These are phyloP conservation scores for Capricornis sumatraensis DNA, from an alignment of 2,113 vertebrate species.

Conservation along the genomic window DNA sequence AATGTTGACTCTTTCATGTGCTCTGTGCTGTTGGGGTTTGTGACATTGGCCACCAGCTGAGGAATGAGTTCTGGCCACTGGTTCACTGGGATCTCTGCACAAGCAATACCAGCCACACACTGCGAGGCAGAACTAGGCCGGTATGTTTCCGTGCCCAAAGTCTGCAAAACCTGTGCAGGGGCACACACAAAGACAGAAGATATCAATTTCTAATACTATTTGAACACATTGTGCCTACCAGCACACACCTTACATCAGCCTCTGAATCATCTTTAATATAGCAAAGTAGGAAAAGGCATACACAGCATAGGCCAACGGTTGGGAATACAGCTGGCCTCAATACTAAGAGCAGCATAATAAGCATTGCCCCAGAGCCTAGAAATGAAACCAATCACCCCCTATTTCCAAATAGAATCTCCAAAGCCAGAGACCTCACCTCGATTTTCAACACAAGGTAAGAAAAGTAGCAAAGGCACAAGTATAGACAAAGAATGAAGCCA, in stretches of 20 bases:
- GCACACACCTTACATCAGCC: not conserved
- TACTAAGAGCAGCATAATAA: not conserved
- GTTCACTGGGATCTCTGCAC: constrained; percentile 95
- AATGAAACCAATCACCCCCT: not conserved
- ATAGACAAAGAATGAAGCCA: constrained; percentile 1
- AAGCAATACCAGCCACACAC: constrained; percentile 97
- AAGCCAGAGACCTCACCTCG: not conserved
- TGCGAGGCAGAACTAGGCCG: constrained; percentile 97
- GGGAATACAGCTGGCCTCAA: not conserved
- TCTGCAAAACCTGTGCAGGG: constrained; percentile 90
- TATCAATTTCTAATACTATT: not conserved
- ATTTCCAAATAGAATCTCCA: not conserved
- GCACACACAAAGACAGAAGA: not conserved
- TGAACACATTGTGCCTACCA: not conserved
- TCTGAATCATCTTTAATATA: not conserved
- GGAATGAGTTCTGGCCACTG: constrained; percentile 98
- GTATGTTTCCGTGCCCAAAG: constrained; percentile 96
- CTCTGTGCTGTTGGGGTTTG: constrained; percentile 94
- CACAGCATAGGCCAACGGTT: not conserved
- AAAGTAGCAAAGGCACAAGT: not conserved
- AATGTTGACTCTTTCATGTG: constrained; percentile 99
- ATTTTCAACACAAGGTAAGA: not conserved
- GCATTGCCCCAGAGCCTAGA: not conserved
- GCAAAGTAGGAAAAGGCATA: not conserved
- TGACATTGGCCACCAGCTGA: constrained; percentile 96